Evolutionary conservation across 2,888 invertebrate genomes (phyloP), one percentile per base, ranked within the genome.

Genomic region (Ophion obscuratus): DNA sequence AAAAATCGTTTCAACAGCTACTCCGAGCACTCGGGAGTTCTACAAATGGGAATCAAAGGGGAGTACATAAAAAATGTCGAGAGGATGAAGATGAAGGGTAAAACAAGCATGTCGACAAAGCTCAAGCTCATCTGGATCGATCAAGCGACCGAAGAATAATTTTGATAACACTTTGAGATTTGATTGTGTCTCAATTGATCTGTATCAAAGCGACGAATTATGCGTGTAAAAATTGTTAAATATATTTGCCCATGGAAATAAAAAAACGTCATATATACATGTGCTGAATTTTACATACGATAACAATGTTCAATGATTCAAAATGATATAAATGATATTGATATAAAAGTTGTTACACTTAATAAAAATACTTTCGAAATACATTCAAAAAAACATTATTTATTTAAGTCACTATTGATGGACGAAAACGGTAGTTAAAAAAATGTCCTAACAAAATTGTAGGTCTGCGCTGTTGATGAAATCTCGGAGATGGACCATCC

Each of bases 1-100:
- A 20, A 11, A 24, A 75, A 71, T 44, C 64, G 79, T 7, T 85
- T 82, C 64, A 70, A 53, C 59, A 66, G 64, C 4, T 70, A 27
- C 47, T 81, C 70, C 7, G 70, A 75, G 40, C 64, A 75, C 47
- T 6, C 24, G 14, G 78, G 81, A 47, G 79, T n/a, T 2, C 24
- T 74, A 3, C 36, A 20, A 17, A 36, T 80, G n/a, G 61, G 31
- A 17, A 67, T n/a, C 1, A 74, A 24, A 31, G 5, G 14, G 2
- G 27, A 57, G 5, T 11, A 36, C 17, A n/a, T 40, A 36, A 14
- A 61, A 68, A 68, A 53, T 24, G 17, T 24, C 10, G 20, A 14
- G 61, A 11, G 17, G 17, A 40, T 10, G 36, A 59, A 27, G 11
- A 36, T 44, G 24, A 27, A 3, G 17, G 40, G 20, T 14, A 70